phyloP scores from a whole-genome alignment of 2,113 vertebrate genomes.

The Micronycteris hirsuta region DNA sequence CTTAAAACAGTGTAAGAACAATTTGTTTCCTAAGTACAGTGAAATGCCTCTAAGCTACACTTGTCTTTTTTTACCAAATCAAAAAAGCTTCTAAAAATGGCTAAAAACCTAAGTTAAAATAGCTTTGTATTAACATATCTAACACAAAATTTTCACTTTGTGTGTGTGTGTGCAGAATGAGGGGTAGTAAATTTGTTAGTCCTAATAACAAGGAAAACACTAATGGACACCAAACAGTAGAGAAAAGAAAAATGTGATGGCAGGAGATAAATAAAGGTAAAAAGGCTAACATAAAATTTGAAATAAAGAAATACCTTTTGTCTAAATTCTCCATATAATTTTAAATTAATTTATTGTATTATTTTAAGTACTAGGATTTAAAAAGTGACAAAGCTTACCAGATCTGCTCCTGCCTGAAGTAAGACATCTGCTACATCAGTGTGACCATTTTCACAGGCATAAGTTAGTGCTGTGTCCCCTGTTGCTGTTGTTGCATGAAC shows the following conservation, averaged over 20 bases:
- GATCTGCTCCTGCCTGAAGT: conserved; percentile 95
- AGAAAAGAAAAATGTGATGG: background rate
- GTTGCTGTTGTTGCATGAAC: conserved; percentile 98
- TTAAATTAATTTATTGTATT: background rate
- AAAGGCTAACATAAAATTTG: background rate
- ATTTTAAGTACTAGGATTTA: background rate
- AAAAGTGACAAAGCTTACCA: conserved; percentile 82
- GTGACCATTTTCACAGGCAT: conserved; percentile 98
- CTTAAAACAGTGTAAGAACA: background rate
- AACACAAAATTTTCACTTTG: background rate
- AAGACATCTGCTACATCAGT: conserved; percentile 98
- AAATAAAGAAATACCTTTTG: background rate
- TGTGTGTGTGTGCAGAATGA: background rate
- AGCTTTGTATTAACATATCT: background rate
- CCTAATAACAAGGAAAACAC: background rate
- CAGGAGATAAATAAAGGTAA: background rate
- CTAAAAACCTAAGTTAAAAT: background rate
- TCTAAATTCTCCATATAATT: background rate
- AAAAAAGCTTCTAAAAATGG: conserved; percentile 31
- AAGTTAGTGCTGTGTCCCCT: conserved; percentile 96
- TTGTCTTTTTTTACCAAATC: background rate
- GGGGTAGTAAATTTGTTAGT: background rate
- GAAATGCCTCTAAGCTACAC: background rate
- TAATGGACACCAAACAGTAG: background rate
- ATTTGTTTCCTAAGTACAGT: background rate